These are phyloP conservation scores for Mylabris phalerata DNA, from an alignment of 1,140 invertebrate genomes.

Conservation along the genomic window DNA sequence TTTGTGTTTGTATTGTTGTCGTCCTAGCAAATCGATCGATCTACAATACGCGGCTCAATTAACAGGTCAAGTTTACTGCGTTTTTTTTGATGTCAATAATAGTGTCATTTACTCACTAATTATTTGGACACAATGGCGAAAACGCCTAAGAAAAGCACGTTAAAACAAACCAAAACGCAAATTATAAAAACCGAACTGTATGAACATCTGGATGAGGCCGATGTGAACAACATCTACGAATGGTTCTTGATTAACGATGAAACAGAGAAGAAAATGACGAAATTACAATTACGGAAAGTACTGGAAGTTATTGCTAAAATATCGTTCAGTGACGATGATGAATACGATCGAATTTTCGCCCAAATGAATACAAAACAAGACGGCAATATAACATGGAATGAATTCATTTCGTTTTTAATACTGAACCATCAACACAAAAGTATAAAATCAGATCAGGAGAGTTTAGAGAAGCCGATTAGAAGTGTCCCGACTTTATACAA, in stretches of 20 bases:
- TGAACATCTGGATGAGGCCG: slow-evolving; percentile 19
- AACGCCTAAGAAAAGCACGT: too few species aligned
- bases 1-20: slow-evolving; percentile 3
- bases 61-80: too few species aligned
- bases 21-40: slow-evolving; percentile 2
- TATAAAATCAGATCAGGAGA: slow-evolving; percentile 39
- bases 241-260: slow-evolving; percentile 8
- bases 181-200: slow-evolving; percentile 10
- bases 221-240: slow-evolving; percentile 21
- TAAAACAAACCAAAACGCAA: too few species aligned
- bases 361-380: slow-evolving; percentile 34
- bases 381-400: slow-evolving; percentile 57
- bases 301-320: slow-evolving; percentile 20
- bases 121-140: too few species aligned
- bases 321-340: slow-evolving; percentile 14
- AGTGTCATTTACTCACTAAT: too few species aligned
- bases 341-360: too few species aligned
- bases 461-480: slow-evolving; percentile 53
- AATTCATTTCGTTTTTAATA: slow-evolving; percentile 59
- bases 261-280: slow-evolving; percentile 13
- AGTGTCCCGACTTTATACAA: slow-evolving; percentile 48
- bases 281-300: slow-evolving; percentile 8
- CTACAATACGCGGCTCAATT: too few species aligned
- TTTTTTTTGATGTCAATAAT: too few species aligned
- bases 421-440: slow-evolving; percentile 58